These are phyloP conservation scores for Entelurus aequoreus DNA, from an alignment of 2,113 vertebrate genomes.

Conservation along the genomic window DNA sequence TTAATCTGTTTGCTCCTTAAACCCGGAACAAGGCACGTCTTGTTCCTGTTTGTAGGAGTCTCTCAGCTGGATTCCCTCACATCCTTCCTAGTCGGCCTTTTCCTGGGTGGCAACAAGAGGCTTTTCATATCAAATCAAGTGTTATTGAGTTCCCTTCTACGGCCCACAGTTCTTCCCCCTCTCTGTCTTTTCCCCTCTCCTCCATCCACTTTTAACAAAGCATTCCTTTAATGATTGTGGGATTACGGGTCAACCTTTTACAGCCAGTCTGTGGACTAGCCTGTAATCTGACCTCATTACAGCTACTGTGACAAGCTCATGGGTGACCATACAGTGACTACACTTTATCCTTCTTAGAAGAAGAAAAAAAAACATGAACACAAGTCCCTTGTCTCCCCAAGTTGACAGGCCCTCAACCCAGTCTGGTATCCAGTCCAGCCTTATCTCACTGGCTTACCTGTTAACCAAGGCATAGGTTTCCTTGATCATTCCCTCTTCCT, in stretches of 20 bases:
- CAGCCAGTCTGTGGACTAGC: slow-evolving; percentile 66
- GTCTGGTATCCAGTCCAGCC: slow-evolving; percentile 45
- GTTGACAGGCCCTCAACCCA: slow-evolving; percentile 53
- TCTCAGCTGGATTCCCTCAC: slow-evolving; percentile 68
- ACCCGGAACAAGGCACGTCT: slow-evolving; percentile 75
- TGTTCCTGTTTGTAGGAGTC: slow-evolving; percentile 74
- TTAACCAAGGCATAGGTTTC: slow-evolving; percentile 46
- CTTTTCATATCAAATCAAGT: slow-evolving; percentile 78
- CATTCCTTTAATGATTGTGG: slow-evolving; percentile 73
- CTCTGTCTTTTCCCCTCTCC: slow-evolving; percentile 51
- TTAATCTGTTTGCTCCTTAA: slow-evolving; percentile 77
- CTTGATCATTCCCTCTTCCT: slow-evolving; percentile 48
- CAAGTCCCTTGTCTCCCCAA: slow-evolving; percentile 43
- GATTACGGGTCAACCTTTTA: slow-evolving; percentile 74
- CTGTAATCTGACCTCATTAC: slow-evolving; percentile 82
- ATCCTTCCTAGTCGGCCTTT: slow-evolving; percentile 66
- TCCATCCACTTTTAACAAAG: slow-evolving; percentile 71
- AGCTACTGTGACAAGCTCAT: slow-evolving; percentile 71
- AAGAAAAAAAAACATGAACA: slow-evolving; percentile 18
- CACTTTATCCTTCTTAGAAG: slow-evolving; percentile 64
- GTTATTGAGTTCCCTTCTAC: slow-evolving; percentile 73
- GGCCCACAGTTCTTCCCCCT: slow-evolving; percentile 56
- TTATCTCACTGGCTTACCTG: slow-evolving; percentile 51
- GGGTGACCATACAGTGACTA: slow-evolving; percentile 63
- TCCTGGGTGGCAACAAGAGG: slow-evolving; percentile 76